Base-by-base conservation (phyloP, 2,888 invertebrate genomes). In the Daptonema setosum region DNA sequence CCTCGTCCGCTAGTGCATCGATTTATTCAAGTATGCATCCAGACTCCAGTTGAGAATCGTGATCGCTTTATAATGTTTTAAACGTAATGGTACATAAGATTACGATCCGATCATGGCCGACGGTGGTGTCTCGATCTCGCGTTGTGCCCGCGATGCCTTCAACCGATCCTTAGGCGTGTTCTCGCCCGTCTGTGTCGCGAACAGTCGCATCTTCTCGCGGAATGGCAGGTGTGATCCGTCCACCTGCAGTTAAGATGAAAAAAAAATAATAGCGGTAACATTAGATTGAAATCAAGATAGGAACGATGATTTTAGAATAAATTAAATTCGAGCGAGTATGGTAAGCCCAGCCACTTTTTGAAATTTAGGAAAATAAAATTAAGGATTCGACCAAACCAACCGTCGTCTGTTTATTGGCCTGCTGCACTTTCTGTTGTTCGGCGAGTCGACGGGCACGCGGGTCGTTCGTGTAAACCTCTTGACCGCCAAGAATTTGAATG, bases 141-240 rank as follows among this genome's bases (percentile, higher is more conserved):
- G 80, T 75, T 93, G 90, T 56, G 90, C 90, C 66, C 87, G 80
- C 45, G 91, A 93, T 72, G 86, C 87, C 77, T 91, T 93, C 58
- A 88, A 83, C 77, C 88, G 88, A 72, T 90, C 87, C 75, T 85
- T 83, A 62, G 90, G 90, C 60, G 88, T 87, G 68, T 82, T 80
- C 66, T 83, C 81, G 48, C 93, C 93, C 20, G 88, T 83, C 76
- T 93, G 91, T 75, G 85, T 81, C 50, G 93, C 95, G 77, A 97
- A 97, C 85, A 93, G 87, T 75, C 88, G 88, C 91, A 95, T 95
- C 75, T 97, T 97, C 74, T 97, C 95, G 72, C 88, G 84, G 75
- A 97, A 97, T 58, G 87, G 87, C 60, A 95, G 78, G 67, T 90
- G 87, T 71, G 93, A 91, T 1, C 66, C 66, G 55, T 68, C 67